These are phyloP conservation scores for Lasioglossum villosulum DNA, from an alignment of 2,888 invertebrate genomes.

Conservation along the genomic window DNA sequence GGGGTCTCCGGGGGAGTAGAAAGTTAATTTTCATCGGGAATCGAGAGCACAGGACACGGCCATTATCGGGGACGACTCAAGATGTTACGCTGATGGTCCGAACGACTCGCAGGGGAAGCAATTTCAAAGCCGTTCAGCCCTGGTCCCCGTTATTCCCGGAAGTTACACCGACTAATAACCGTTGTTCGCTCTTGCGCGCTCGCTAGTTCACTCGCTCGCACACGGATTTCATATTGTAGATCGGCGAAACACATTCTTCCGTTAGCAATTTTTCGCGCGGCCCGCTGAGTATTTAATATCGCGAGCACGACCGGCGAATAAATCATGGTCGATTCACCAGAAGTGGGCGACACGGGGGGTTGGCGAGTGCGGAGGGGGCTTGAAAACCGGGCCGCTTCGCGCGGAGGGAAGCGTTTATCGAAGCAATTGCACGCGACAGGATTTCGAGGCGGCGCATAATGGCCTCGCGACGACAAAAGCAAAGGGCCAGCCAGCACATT, in stretches of 20 bases:
- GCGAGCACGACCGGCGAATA: neutral
- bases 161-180: slow-evolving; percentile 11
- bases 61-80: slow-evolving; percentile 10
- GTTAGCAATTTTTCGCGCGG: neutral
- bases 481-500: slow-evolving; percentile 20
- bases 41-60: neutral
- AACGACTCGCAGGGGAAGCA: slow-evolving; percentile 12
- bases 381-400: neutral
- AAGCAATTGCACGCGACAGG: neutral
- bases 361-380: neutral
- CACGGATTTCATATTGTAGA: neutral
- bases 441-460: slow-evolving; percentile 32
- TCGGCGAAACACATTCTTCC: slow-evolving; percentile 1
- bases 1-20: neutral
- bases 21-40: slow-evolving; percentile 3
- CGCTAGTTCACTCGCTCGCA: neutral
- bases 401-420: slow-evolving; percentile 33
- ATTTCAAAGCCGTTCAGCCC: slow-evolving; percentile 1
- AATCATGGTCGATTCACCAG: slow-evolving; percentile 19
- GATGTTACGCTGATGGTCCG: slow-evolving; percentile 11
- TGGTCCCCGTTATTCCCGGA: neutral
- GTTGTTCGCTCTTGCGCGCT: neutral
- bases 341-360: neutral
- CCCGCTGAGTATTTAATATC: slow-evolving; percentile 2
- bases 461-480: slow-evolving; percentile 35